These are phyloP conservation scores for Cheirogaleus major DNA, from an alignment of 2,797 vertebrate genomes.

Conservation along the genomic window DNA sequence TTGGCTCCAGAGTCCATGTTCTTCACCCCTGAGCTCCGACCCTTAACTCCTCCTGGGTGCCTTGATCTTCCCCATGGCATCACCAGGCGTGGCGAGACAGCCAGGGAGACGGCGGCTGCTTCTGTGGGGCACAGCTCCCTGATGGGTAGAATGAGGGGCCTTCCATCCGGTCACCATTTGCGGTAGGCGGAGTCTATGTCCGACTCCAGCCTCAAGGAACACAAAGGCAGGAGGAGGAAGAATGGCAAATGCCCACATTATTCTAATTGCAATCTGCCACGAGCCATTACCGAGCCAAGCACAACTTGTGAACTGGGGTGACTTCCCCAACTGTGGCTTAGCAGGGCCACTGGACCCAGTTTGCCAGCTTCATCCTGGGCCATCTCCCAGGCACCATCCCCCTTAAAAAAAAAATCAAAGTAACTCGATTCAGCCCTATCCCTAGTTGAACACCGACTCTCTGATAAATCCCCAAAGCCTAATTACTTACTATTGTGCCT, in stretches of 20 bases:
- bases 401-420: constrained; percentile 23
- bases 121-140: background rate
- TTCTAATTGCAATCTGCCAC: background rate
- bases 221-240: background rate
- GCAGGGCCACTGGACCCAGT: background rate
- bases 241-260: background rate
- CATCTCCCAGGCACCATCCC: background rate
- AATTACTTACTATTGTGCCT: constrained; percentile 61
- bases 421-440: constrained; percentile 14
- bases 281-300: background rate
- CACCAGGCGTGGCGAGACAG: background rate
- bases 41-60: background rate
- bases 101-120: rapidly evolving
- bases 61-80: background rate
- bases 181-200: background rate
- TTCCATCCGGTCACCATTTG: background rate
- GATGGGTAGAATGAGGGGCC: rapidly evolving
- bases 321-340: background rate
- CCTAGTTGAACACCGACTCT: background rate
- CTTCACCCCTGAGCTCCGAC: background rate
- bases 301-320: background rate
- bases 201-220: background rate
- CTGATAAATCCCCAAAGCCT: constrained; percentile 74
- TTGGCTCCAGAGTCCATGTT: background rate
- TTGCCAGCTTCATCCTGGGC: background rate